These are phyloP conservation scores for Ochotona princeps DNA, from an alignment of 2,113 vertebrate genomes.

Conservation along the genomic window DNA sequence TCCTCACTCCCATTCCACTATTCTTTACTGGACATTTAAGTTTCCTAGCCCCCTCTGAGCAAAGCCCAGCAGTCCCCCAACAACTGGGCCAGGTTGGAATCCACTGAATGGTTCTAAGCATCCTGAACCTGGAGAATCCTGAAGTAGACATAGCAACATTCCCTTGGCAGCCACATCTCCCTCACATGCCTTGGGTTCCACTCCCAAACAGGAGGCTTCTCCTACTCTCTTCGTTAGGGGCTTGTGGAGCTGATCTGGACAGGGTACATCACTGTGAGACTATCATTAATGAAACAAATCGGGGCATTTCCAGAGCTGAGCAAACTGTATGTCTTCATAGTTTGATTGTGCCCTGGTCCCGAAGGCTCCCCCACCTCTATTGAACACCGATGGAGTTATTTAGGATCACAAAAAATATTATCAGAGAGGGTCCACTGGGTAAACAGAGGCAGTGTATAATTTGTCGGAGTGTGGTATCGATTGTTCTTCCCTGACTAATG, in stretches of 20 bases:
- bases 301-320: conserved; percentile 80
- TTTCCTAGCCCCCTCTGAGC: neutral
- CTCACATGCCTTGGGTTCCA: accelerated
- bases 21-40: neutral
- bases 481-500: conserved; percentile 86
- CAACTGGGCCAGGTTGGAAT: neutral
- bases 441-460: conserved; percentile 86
- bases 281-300: conserved; percentile 64
- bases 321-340: conserved; percentile 86
- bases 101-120: accelerated
- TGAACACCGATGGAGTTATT: conserved; percentile 88
- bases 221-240: neutral
- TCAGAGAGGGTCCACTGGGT: conserved; percentile 87
- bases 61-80: accelerated
- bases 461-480: conserved; percentile 82
- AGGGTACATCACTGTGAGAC: conserved; percentile 53
- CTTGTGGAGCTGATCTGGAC: neutral
- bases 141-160: neutral
- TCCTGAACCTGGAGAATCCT: neutral
- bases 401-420: conserved; percentile 90
- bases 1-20: too few species aligned
- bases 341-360: conserved; percentile 86
- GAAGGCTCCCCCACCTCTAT: conserved; percentile 81
- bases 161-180: neutral
- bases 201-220: neutral